Percentiles rank a stretch among this genome's conserved stretches.
phyloP scores from a whole-genome alignment of 2,888 invertebrate genomes.

The Nomada lathburiana region DNA sequence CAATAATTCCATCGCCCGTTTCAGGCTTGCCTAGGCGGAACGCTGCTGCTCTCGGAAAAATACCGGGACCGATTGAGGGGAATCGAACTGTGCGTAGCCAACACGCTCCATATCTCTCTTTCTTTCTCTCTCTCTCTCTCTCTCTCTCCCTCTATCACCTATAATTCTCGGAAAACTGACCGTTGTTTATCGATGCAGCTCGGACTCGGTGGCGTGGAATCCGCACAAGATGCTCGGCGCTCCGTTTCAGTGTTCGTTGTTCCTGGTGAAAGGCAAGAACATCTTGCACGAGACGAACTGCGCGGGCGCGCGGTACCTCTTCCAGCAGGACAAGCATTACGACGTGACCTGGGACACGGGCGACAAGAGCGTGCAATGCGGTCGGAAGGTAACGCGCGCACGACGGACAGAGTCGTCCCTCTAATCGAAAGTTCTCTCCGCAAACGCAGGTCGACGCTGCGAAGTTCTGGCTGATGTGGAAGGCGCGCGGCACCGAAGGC shows the following conservation, averaged over 20 bases:
- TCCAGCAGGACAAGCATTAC: conserved; percentile 94
- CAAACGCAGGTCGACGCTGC: conserved; percentile 91
- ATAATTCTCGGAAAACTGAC: background rate
- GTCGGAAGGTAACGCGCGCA: conserved; percentile 89
- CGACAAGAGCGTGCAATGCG: conserved; percentile 96
- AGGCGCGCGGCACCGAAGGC: conserved; percentile 89
- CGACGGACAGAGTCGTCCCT: fast-evolving
- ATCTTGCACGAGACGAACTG: conserved; percentile 89
- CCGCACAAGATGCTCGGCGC: conserved; percentile 94
- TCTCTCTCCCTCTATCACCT: background rate
- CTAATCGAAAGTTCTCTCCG: background rate
- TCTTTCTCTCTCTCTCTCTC: background rate
- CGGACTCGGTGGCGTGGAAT: conserved; percentile 93
- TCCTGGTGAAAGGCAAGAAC: conserved; percentile 87
- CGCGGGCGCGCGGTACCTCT: conserved; percentile 90
- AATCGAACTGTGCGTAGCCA: conserved; percentile 86
- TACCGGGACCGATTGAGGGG: conserved; percentile 88
- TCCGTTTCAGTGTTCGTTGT: conserved; percentile 91
- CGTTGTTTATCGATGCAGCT: conserved; percentile 80
- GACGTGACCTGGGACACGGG: conserved; percentile 92
- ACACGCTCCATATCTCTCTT: too few relatives aligned
- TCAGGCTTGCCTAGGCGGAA: conserved; percentile 93
- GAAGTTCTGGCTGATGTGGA: conserved; percentile 97
- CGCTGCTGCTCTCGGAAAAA: conserved; percentile 89
- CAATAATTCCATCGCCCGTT: conserved; percentile 68